Evolutionary conservation across 2,113 vertebrate species (phyloP).

Genomic region (Bubo bubo): DNA sequence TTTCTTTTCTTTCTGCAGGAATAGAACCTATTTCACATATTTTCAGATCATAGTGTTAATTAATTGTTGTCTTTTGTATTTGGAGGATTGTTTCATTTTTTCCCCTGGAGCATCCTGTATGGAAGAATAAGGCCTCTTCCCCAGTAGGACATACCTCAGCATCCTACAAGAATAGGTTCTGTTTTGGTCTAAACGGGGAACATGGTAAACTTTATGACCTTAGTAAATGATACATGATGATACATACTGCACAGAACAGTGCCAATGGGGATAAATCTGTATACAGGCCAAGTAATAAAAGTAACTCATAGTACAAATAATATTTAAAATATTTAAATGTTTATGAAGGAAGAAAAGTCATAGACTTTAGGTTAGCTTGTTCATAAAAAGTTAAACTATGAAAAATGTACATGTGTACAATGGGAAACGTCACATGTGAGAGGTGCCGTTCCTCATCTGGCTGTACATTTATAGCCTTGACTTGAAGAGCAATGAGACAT

Average conservation of each 20-base stretch:
- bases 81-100: not conserved
- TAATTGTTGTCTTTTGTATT: not conserved
- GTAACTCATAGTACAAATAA: not conserved
- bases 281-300: not conserved
- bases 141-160: fast-evolving
- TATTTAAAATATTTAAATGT: not conserved
- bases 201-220: not conserved
- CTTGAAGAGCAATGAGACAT: not conserved
- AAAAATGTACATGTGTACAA: not conserved
- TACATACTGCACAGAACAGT: not conserved
- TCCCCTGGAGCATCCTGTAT: not conserved
- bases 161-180: not conserved
- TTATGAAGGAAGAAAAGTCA: not conserved
- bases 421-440: not conserved
- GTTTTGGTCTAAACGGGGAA: not conserved
- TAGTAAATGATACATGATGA: not conserved
- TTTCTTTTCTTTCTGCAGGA: not conserved
- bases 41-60: not conserved
- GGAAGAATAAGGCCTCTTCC: not conserved
- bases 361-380: not conserved
- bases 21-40: not conserved
- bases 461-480: not conserved
- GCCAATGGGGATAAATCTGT: not conserved
- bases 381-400: not conserved
- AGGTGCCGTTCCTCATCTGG: not conserved